A percentile compares a stretch with the other conserved stretches of the same genome.
phyloP scores from a whole-genome alignment of 2,113 vertebrate species.

The Ammodytes dubius region DNA sequence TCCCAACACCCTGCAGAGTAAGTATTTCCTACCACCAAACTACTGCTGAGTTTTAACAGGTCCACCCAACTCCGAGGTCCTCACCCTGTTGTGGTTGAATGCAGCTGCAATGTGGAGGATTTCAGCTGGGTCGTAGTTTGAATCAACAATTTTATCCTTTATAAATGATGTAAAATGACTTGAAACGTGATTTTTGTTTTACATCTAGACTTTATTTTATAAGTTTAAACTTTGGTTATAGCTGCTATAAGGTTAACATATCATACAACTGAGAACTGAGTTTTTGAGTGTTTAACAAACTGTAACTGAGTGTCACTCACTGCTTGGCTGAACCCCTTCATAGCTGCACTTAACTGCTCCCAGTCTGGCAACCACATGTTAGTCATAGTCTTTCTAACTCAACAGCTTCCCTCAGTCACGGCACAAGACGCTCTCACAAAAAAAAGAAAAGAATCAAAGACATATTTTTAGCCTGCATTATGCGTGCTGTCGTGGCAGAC shows the following conservation, averaged over 20 bases:
- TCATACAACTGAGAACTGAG: not conserved
- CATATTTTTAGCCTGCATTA: conserved; percentile 26
- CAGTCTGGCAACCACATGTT: conserved; percentile 61
- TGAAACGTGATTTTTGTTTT: not conserved
- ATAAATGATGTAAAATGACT: not conserved
- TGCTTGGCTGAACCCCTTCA: conserved; percentile 4
- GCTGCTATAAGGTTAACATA: not conserved
- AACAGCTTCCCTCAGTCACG: conserved; percentile 33
- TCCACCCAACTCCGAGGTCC: not conserved
- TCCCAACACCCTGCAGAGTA: conserved; percentile 94
- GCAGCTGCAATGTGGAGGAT: not conserved
- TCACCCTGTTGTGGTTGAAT: not conserved
- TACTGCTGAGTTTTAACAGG: not conserved
- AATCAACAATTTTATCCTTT: not conserved
- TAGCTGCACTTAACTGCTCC: conserved; percentile 17
- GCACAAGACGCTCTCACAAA: not conserved
- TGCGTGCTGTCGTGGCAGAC: not conserved
- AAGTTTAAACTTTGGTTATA: not conserved
- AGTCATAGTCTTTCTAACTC: not conserved
- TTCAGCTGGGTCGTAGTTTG: not conserved
- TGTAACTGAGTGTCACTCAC: not conserved
- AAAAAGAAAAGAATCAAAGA: not conserved
- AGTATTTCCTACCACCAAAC: conserved; percentile 65
- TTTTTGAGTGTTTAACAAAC: not conserved
- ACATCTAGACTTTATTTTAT: not conserved